Evolutionary conservation across 2,797 vertebrate genomes (phyloP).

Genomic region (Acanthis flammea): DNA sequence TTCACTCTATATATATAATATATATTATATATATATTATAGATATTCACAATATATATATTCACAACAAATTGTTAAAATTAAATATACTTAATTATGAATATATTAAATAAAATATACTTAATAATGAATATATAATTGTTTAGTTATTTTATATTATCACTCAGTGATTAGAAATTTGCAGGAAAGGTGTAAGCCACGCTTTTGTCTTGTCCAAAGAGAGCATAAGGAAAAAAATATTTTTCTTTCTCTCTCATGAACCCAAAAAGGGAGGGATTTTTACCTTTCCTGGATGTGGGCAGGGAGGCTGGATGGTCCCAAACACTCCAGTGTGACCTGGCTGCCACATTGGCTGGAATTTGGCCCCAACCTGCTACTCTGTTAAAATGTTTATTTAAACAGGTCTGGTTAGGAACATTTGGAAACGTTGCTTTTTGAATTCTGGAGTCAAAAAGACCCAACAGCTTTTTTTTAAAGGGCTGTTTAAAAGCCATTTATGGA

Average conservation of each 20-base stretch:
- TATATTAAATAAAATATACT: background rate
- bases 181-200: background rate
- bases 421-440: background rate
- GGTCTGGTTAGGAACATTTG: background rate
- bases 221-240: background rate
- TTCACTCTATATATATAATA: no score
- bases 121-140: no score
- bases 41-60: no score
- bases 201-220: background rate
- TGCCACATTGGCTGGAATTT: background rate
- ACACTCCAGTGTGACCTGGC: fast-evolving
- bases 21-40: no score
- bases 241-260: background rate
- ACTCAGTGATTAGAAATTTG: background rate
- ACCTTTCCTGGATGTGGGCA: fast-evolving
- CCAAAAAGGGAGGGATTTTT: background rate
- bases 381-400: background rate
- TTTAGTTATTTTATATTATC: background rate
- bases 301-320: background rate
- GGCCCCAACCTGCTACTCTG: background rate
- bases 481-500: background rate
- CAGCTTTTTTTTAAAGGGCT: background rate
- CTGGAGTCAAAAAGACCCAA: background rate
- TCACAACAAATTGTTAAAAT: no score
- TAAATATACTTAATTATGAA: background rate